Conservation (phyloP, 2,113 vertebrate genomes). For the Barbus barbus region DNA sequence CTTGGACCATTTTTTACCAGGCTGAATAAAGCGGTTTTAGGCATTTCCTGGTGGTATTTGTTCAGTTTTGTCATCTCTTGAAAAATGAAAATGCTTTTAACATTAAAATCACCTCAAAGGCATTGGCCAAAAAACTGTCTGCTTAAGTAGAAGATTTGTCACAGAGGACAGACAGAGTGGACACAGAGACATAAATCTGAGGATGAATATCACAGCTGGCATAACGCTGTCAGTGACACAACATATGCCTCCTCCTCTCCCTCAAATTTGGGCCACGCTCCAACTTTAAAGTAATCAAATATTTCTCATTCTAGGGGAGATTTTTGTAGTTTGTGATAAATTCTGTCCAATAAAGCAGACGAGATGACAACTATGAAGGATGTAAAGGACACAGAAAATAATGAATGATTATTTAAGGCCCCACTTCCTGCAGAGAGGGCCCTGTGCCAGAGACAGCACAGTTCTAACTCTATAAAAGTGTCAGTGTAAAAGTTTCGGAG, state of each 20-base stretch:
- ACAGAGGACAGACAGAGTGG: constrained; percentile 13
- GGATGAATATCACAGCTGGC: constrained; percentile 25
- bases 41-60: constrained; percentile 18
- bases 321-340: constrained; percentile 43
- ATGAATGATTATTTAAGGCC: constrained; percentile 43
- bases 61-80: constrained; percentile 3
- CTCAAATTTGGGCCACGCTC: not conserved
- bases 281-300: constrained; percentile 38
- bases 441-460: not conserved
- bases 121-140: constrained; percentile 19
- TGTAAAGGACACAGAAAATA: constrained; percentile 29
- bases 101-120: constrained; percentile 35
- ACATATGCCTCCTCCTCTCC: not conserved
- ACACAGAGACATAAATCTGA: constrained; percentile 22
- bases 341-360: constrained; percentile 27
- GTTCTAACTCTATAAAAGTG: constrained; percentile 39
- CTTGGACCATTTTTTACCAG: no score
- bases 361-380: constrained; percentile 34
- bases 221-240: constrained; percentile 7
- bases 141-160: constrained; percentile 35
- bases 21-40: constrained; percentile 10
- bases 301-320: constrained; percentile 24
- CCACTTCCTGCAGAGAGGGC: constrained; percentile 2
- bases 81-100: constrained; percentile 32
- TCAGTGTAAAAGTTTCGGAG: constrained; percentile 12